Evolutionary conservation across 2,113 vertebrate species (phyloP).

Genomic region (Abramis brama): DNA sequence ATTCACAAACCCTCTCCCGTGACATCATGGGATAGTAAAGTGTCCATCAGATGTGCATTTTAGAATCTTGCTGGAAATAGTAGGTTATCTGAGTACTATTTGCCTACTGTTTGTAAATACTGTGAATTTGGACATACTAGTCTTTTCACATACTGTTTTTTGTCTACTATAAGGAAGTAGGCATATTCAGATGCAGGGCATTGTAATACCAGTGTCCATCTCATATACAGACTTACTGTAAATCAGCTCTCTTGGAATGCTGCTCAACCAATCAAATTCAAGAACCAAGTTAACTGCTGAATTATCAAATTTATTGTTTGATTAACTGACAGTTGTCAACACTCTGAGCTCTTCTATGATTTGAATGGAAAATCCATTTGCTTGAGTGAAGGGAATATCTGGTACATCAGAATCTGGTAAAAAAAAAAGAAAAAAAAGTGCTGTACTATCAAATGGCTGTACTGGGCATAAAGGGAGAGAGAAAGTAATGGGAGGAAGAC

Average conservation of each 20-base stretch:
- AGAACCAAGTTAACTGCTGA: neutral
- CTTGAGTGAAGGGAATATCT: neutral
- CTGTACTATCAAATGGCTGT: slow-evolving; percentile 59
- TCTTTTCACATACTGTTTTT: neutral
- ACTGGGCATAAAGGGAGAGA: slow-evolving; percentile 55
- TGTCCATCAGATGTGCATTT: too few relatives aligned
- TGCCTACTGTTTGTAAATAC: too few relatives aligned
- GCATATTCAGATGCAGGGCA: neutral
- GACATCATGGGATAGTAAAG: neutral
- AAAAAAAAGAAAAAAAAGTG: slow-evolving; percentile 29
- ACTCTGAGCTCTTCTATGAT: neutral
- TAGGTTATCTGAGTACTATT: too few relatives aligned
- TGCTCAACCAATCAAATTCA: neutral
- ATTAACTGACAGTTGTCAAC: neutral
- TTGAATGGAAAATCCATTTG: neutral
- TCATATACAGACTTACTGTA: neutral
- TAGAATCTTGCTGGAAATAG: too few relatives aligned
- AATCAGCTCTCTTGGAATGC: neutral
- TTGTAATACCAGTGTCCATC: neutral
- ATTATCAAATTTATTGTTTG: neutral
- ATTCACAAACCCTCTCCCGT: neutral
- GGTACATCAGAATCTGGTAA: neutral
- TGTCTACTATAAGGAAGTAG: neutral
- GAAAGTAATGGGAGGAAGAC: slow-evolving; percentile 27
- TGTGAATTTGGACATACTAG: neutral